Conservation (phyloP, 2,113 vertebrate species). For the Hiodon alosoides region DNA sequence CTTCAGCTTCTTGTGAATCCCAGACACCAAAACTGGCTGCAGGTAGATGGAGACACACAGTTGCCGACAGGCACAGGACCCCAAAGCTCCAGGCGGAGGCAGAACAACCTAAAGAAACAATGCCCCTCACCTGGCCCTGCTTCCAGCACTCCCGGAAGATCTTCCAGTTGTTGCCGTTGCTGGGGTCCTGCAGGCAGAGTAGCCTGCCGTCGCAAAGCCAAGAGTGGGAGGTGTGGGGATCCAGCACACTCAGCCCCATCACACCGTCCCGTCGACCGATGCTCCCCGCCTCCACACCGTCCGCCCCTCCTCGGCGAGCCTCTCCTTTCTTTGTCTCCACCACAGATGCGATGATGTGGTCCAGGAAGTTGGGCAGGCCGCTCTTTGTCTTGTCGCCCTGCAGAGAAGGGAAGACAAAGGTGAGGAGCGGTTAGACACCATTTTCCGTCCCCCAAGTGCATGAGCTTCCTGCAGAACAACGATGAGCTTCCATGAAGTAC, state of each 20-base stretch:
- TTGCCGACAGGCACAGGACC: neutral
- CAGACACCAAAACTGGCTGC: slow-evolving; percentile 95
- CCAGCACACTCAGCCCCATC: slow-evolving; percentile 92
- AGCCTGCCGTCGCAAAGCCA: slow-evolving; percentile 97
- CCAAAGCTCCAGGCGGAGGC: neutral
- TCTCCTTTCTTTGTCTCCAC: slow-evolving; percentile 96
- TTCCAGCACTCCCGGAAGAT: slow-evolving; percentile 99
- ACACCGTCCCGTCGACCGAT: slow-evolving; percentile 78
- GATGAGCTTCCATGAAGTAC: slow-evolving; percentile 34
- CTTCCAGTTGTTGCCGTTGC: slow-evolving; percentile 98
- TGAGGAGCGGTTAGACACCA: no score
- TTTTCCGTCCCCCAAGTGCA: neutral
- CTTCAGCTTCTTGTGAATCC: slow-evolving; percentile 91
- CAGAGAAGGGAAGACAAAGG: neutral
- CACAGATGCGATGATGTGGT: slow-evolving; percentile 97
- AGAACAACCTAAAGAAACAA: neutral
- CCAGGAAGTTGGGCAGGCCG: slow-evolving; percentile 91
- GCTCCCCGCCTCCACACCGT: slow-evolving; percentile 71
- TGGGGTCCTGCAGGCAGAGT: slow-evolving; percentile 93
- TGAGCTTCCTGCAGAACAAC: neutral
- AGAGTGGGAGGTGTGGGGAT: slow-evolving; percentile 94
- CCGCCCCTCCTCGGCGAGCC: slow-evolving; percentile 72
- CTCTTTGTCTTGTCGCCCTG: slow-evolving; percentile 88
- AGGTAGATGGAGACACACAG: slow-evolving; percentile 5
- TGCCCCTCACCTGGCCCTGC: slow-evolving; percentile 85